Conservation (phyloP, 2,113 vertebrate species). For the Plectropomus leopardus region DNA sequence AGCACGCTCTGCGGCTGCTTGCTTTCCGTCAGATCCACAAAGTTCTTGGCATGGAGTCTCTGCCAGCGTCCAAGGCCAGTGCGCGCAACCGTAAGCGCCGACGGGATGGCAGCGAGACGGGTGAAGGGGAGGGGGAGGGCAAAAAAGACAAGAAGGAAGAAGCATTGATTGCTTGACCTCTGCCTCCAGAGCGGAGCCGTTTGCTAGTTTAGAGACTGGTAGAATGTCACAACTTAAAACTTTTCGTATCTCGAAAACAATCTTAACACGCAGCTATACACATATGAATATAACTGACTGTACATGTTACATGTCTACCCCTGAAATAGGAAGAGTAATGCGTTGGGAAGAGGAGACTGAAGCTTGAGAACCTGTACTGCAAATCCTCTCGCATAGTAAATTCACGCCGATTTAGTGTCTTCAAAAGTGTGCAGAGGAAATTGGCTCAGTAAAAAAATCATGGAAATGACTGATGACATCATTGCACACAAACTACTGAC, state of each 20-base stretch:
- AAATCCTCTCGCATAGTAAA: conserved; percentile 29
- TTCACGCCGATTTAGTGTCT: conserved; percentile 57
- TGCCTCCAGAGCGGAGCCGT: conserved; percentile 13
- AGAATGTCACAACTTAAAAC: conserved; percentile 64
- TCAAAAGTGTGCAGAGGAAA: conserved; percentile 41
- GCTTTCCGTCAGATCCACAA: conserved; percentile 87
- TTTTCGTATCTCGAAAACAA: conserved; percentile 69
- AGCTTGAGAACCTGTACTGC: conserved; percentile 27
- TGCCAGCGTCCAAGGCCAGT: conserved; percentile 74
- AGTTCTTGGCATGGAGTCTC: conserved; percentile 83
- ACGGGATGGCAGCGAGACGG: conserved; percentile 64
- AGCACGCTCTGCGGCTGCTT: conserved; percentile 85
- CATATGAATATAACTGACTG: conserved; percentile 67
- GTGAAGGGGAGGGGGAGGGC: conserved; percentile 74
- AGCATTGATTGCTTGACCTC: conserved; percentile 60
- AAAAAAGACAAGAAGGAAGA: conserved; percentile 83
- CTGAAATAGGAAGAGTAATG: conserved; percentile 34
- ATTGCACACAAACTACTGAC: conserved; percentile 66
- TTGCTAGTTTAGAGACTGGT: conserved; percentile 60
- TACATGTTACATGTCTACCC: conserved; percentile 61
- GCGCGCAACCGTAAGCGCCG: conserved; percentile 83
- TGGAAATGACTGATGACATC: conserved; percentile 37
- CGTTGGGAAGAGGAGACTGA: conserved; percentile 23
- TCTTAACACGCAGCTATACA: conserved; percentile 66
- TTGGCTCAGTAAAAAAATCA: conserved; percentile 2